Base-by-base conservation (phyloP, 2,797 vertebrate species). In the Momotus momota region DNA sequence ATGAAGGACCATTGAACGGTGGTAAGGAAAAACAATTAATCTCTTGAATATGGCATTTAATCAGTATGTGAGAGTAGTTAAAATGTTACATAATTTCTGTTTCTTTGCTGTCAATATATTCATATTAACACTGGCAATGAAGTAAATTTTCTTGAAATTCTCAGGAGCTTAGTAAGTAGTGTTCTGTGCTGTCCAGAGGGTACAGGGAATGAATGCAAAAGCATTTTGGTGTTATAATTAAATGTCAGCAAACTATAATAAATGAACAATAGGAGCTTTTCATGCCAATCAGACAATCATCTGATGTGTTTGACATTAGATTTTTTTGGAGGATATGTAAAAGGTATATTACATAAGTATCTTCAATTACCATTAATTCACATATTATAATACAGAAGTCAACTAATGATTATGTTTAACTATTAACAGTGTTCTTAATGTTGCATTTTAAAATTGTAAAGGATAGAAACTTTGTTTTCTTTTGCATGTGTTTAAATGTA, bases 1-100 rank as follows among this genome's bases (percentile, higher is more conserved):
- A 31, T 38, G 69, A 81, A 60, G 49, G 48, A n/a, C 5, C 0
- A 0, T 8, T 52, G 35, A 26, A 25, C 13, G 25, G 16, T 6
- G 25, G 13, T 46, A 57, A 74, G n/a, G 20, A 40, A 83, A 61
- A 75, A 16, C 26, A 77, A 16, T 16, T 1, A 35, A 43, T 40
- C 7, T 46, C 23, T 45, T 62, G 40, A 72, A 45, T 0, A 3
- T n/a, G 23, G 27, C 35, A 38, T 67, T 92, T 89, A 6, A 20
- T 75, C 21, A 40, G 0, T 35, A 26, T 22, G 5, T 48, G 22
- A 55, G 9, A 69, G n/a, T 54, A 72, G 19, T 71, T 66, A 55
- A 58, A 64, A 43, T 29, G 17, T 54, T 51, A 26, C 6, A 8
- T 41, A 23, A 66, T 75, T 72, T 72, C 41, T 86, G 6, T 31